Base-by-base conservation (phyloP, 1,140 invertebrate species). In the Heliothis virescens region DNA sequence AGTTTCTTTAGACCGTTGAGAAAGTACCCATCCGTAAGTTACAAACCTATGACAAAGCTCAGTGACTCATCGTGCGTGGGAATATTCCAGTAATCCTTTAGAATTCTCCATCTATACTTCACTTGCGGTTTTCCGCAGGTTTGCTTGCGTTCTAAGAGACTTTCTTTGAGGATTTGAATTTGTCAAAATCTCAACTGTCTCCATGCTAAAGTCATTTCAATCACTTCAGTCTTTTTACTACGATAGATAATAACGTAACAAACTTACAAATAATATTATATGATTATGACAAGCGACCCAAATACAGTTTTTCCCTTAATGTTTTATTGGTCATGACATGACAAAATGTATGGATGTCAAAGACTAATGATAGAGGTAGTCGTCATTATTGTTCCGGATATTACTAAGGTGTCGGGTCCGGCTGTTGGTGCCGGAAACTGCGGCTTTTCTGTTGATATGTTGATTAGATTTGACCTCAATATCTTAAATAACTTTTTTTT, bases 311-410 rank as follows among this genome's bases (percentile, higher is more conserved):
- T 50, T 67, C 47, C 10, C 21, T 41, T 55, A 15, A 48, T 12
- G 10, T 50, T 21, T 26, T 50, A 1, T 50, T 50, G n/a, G 21
- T 26, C 9, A 60, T 74, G 72, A 41, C 57, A 60, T 74, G 16
- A 48, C n/a, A 59, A 62, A 29, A 50, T 41, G 41, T 74, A 50
- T 74, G 12, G 26, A 47, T 60, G 41, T 5, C 26, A 9, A 16
- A 60, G 57, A 48, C 18, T 74, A 62, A 60, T 62, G 72, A 26
- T 74, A 74, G 34, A 60, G 34, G 34, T 41, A 41, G 34, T 57
- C 21, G 12, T 74, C 72, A 62, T 74, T 74, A 74, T 60, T 15
- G 60, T 7, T 60, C 72, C 72, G 72, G 57, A 74, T 74, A 74
- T 74, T 74, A 47, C 34, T 60, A 13, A 26, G 55, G 57, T 60